Evolutionary conservation across 2,888 invertebrate species (phyloP), one percentile per base, ranked within the genome.

Genomic region (Ryuthela nishihirai): DNA sequence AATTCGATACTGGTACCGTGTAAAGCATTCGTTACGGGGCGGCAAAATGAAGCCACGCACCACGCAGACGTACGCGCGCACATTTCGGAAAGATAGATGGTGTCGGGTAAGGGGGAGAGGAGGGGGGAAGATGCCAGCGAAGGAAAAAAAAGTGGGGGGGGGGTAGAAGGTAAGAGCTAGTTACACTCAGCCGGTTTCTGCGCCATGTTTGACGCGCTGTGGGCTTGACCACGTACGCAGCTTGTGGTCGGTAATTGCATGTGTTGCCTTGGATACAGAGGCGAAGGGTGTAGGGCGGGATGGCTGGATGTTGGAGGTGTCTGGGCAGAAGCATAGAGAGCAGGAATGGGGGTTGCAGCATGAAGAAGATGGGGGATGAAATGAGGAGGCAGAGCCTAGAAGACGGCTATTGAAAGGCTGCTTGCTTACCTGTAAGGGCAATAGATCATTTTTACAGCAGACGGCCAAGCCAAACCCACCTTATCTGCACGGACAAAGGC

Each of bases 401-500:
- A 39, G 55, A 35, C 38, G 25, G 44, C 36, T 41, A 38, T 17
- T 52, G 46, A 58, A 50, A 52, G 50, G 46, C 54, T 36, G 25
- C 45, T 25, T 40, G 5, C 47, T n/a, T n/a, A n/a, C n/a, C n/a
- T n/a, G n/a, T 23, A 12, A 25, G 17, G 34, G 36, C 50, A 42
- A 58, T 58, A 58, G 56, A 58, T 58, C 56, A 58, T 58, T 42
- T 42, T 50, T 41, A 32, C 36, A 24, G 38, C 35, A 21, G 56
- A 58, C 56, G 50, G 35, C 23, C 47, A 18, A 42, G 56, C 46
- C 49, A 58, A 50, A 42, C 56, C 56, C 56, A 58, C 56, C 56
- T 58, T 58, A 58, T 58, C 56, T 58, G 18, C 45, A 18, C 21
- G 50, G 55, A 58, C 58, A 58, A 58, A 59, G 53, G 53, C 53